Percentiles rank a stretch among this genome's conserved stretches.
phyloP scores from a whole-genome alignment of 2,113 vertebrate species.

The Leiothrix lutea region DNA sequence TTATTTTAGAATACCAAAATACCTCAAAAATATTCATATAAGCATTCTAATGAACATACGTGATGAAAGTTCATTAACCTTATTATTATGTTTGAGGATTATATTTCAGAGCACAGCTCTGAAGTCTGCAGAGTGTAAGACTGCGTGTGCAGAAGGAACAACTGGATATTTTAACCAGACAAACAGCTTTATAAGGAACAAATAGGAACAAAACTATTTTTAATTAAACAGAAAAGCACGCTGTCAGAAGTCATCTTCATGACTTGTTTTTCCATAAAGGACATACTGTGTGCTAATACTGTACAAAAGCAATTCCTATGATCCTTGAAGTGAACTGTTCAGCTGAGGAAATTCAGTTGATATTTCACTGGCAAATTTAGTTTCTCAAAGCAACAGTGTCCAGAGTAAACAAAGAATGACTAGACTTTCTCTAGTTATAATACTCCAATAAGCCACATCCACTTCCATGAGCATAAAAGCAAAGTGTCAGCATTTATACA shows the following conservation, averaged over 20 bases:
- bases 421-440: neutral
- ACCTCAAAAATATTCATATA: neutral
- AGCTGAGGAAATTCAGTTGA: neutral
- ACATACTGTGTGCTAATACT: neutral
- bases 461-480: neutral
- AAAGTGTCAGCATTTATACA: neutral
- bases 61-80: neutral
- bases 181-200: neutral
- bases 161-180: neutral
- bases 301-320: neutral
- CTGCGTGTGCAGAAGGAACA: neutral
- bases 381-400: neutral
- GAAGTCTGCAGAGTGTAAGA: neutral
- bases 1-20: constrained; percentile 8
- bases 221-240: constrained; percentile 9
- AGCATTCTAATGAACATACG: neutral
- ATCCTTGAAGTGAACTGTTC: neutral
- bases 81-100: neutral
- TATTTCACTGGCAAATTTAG: neutral
- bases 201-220: neutral
- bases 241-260: neutral
- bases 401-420: neutral
- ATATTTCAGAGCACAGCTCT: neutral
- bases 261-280: neutral
- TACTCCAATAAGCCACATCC: neutral